phyloP scores from a whole-genome alignment of 2,888 invertebrate genomes.

The Eledona agricola region DNA sequence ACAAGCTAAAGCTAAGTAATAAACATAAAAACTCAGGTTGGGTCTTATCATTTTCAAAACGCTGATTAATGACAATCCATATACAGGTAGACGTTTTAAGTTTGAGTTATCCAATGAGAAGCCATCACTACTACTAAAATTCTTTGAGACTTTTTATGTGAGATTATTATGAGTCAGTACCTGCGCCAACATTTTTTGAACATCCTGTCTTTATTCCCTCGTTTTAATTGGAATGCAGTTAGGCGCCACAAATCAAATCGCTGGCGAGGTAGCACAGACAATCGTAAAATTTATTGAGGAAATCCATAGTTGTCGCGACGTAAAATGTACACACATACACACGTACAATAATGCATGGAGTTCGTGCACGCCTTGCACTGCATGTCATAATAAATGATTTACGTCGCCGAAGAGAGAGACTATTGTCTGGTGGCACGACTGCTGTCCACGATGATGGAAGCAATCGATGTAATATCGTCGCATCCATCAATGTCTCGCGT shows the following conservation, averaged over 20 bases:
- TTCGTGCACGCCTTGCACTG: slow-evolving; percentile 14
- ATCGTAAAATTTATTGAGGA: slow-evolving; percentile 37
- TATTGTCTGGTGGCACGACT: slow-evolving; percentile 37
- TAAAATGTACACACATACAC: slow-evolving; percentile 16
- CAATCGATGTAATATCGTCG: slow-evolving; percentile 45
- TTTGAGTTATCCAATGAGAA: too few relatives aligned
- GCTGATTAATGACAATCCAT: too few relatives aligned
- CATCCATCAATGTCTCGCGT: slow-evolving; percentile 39
- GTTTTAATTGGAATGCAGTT: slow-evolving; percentile 2
- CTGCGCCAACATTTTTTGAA: too few relatives aligned
- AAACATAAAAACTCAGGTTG: too few relatives aligned
- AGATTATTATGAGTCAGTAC: too few relatives aligned
- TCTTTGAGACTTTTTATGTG: too few relatives aligned
- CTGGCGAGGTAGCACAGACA: slow-evolving; percentile 21
- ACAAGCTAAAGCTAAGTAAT: too few relatives aligned
- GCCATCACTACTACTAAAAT: too few relatives aligned
- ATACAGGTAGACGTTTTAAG: too few relatives aligned
- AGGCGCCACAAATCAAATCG: slow-evolving; percentile 19
- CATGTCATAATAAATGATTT: slow-evolving; percentile 39
- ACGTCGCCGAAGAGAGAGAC: slow-evolving; percentile 24
- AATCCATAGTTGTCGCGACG: slow-evolving; percentile 28
- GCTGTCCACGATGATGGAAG: slow-evolving; percentile 42
- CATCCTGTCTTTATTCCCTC: too few relatives aligned
- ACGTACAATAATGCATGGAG: slow-evolving; percentile 1
- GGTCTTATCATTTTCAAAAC: too few relatives aligned